These are phyloP conservation scores for Cirrhinus mrigala DNA, from an alignment of 2,797 vertebrate species.

Conservation along the genomic window DNA sequence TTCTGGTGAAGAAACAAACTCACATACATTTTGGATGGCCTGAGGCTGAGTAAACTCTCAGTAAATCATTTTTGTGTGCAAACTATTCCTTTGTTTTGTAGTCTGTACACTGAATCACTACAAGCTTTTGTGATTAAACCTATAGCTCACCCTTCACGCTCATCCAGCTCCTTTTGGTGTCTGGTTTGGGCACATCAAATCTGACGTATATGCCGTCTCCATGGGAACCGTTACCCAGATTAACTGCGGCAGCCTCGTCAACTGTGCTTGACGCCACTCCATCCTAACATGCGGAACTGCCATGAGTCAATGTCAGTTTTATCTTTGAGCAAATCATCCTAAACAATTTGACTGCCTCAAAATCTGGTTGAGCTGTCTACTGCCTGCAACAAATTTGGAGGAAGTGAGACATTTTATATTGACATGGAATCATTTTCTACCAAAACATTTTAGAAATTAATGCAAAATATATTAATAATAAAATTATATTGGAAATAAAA, in stretches of 20 bases:
- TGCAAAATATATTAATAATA: not conserved
- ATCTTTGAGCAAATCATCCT: conserved; percentile 15
- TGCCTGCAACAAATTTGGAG: not conserved
- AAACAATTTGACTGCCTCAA: not conserved
- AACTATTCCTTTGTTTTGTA: not conserved
- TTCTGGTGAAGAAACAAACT: not conserved
- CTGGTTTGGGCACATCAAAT: conserved; percentile 86
- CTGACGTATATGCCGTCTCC: conserved; percentile 83
- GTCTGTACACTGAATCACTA: not conserved
- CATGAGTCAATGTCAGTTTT: not conserved
- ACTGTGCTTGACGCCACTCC: conserved; percentile 68
- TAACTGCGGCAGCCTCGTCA: conserved; percentile 62
- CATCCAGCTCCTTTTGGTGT: conserved; percentile 87
- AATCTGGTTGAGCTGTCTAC: not conserved
- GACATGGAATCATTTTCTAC: not conserved
- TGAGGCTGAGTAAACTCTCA: not conserved
- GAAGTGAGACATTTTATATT: not conserved
- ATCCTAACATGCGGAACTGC: conserved; percentile 71
- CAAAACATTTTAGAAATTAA: not conserved
- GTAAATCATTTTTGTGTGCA: not conserved
- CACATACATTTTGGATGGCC: not conserved
- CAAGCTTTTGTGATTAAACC: not conserved
- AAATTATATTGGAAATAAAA: not conserved
- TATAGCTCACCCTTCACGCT: conserved; percentile 82
- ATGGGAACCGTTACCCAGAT: conserved; percentile 22